These are phyloP conservation scores for Hesperophylax magnus DNA, from an alignment of 1,140 invertebrate species.

Conservation along the genomic window DNA sequence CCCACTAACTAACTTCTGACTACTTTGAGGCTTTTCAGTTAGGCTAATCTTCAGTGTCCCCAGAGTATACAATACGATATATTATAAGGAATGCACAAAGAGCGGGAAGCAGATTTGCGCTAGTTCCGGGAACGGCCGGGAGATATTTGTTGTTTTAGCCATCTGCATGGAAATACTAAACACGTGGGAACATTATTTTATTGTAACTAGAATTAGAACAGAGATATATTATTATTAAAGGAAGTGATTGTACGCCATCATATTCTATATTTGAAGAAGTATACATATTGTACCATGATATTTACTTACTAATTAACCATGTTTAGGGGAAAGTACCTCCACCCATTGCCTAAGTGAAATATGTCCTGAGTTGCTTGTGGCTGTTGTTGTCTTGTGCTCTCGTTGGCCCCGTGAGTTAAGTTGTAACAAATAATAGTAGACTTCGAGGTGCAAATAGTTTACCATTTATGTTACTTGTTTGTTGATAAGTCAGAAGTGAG, in stretches of 20 bases:
- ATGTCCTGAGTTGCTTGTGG: not conserved
- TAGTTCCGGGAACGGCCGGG: not conserved
- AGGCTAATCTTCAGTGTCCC: not conserved
- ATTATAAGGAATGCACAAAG: too few relatives aligned
- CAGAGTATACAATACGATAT: too few relatives aligned
- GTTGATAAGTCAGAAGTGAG: conserved; percentile 4
- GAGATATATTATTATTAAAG: conserved; percentile 54
- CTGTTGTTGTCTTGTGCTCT: too few relatives aligned
- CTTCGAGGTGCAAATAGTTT: conserved; percentile 26
- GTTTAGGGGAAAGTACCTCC: conserved; percentile 42
- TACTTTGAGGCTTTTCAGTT: conserved; percentile 18
- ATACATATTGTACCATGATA: conserved; percentile 56
- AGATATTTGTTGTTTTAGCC: conserved; percentile 38
- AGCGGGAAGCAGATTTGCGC: conserved; percentile 14
- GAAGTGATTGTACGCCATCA: conserved; percentile 45
- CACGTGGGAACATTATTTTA: conserved; percentile 57
- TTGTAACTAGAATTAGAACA: conserved; percentile 54
- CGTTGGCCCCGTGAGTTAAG: conserved; percentile 20
- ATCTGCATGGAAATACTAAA: conserved; percentile 55
- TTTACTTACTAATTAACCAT: conserved; percentile 50
- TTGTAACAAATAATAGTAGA: conserved; percentile 6
- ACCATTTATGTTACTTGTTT: conserved; percentile 36
- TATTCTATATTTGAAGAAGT: conserved; percentile 56
- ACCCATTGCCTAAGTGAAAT: conserved; percentile 24
- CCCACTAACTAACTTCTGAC: not conserved